phyloP scores from a whole-genome alignment of 2,113 vertebrate genomes.

The Apteryx owenii region DNA sequence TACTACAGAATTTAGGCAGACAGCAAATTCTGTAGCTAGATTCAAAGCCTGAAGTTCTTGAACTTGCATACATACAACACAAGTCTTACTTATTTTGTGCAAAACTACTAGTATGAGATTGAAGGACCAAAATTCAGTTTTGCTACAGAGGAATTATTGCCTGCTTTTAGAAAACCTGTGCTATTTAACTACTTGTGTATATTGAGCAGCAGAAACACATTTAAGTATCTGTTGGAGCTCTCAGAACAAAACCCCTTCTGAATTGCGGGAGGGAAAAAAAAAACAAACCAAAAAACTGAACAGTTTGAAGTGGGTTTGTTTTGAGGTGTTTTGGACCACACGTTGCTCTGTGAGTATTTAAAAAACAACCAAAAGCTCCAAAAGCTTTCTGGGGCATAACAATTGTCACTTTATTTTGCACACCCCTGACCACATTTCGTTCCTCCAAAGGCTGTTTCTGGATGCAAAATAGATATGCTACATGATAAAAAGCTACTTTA shows the following conservation, averaged over 20 bases:
- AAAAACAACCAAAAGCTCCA: not conserved
- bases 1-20: not conserved
- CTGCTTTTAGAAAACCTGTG: not conserved
- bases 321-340: not conserved
- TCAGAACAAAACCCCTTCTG: not conserved
- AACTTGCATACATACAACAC: not conserved
- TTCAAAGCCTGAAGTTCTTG: not conserved
- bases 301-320: not conserved
- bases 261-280: not conserved
- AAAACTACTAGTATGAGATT: not conserved
- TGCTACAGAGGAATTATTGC: not conserved
- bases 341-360: not conserved
- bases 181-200: not conserved
- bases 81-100: not conserved
- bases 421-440: not conserved
- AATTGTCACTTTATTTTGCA: not conserved
- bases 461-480: not conserved
- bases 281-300: not conserved
- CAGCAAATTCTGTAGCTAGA: not conserved
- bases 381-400: not conserved
- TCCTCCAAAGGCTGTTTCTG: not conserved
- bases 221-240: not conserved
- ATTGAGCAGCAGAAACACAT: not conserved
- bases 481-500: not conserved
- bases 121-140: not conserved